Percentiles rank a stretch among this genome's conserved stretches.
Evolutionary conservation across 2,888 invertebrate species (phyloP).

Genomic region (Siphlonurus alternatus): DNA sequence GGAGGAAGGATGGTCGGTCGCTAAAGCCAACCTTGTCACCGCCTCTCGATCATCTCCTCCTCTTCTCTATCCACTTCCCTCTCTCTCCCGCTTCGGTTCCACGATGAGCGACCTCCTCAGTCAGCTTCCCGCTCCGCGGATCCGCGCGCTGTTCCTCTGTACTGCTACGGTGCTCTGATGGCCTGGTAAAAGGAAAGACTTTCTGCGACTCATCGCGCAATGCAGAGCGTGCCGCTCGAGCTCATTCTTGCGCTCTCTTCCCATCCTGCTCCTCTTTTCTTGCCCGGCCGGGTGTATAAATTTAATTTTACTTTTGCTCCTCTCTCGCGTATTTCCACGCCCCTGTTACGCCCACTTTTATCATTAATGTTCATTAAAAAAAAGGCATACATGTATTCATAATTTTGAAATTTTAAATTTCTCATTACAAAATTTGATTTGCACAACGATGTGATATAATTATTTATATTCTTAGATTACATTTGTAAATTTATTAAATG

Average conservation of each 20-base stretch:
- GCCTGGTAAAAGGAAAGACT: neutral
- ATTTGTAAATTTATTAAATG: too few relatives aligned
- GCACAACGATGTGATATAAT: too few relatives aligned
- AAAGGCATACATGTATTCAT: too few relatives aligned
- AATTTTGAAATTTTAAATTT: too few relatives aligned
- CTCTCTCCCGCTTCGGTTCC: neutral
- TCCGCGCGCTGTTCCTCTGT: too few relatives aligned
- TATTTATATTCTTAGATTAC: too few relatives aligned
- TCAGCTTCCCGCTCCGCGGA: neutral
- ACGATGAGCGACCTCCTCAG: neutral
- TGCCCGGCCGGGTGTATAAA: neutral
- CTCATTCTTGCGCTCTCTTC: neutral
- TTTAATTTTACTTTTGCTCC: neutral
- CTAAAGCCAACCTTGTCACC: neutral
- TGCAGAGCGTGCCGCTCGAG: neutral
- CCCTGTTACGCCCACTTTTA: neutral
- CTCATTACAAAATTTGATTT: too few relatives aligned
- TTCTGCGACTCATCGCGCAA: constrained; percentile 1
- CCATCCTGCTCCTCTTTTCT: neutral
- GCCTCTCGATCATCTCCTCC: neutral
- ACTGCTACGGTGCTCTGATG: neutral
- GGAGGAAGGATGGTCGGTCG: neutral
- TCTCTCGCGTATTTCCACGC: neutral
- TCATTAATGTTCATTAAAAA: too few relatives aligned
- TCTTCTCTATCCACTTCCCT: neutral